phyloP scores from a whole-genome alignment of 2,888 invertebrate genomes.

The Oligia latruncula region DNA sequence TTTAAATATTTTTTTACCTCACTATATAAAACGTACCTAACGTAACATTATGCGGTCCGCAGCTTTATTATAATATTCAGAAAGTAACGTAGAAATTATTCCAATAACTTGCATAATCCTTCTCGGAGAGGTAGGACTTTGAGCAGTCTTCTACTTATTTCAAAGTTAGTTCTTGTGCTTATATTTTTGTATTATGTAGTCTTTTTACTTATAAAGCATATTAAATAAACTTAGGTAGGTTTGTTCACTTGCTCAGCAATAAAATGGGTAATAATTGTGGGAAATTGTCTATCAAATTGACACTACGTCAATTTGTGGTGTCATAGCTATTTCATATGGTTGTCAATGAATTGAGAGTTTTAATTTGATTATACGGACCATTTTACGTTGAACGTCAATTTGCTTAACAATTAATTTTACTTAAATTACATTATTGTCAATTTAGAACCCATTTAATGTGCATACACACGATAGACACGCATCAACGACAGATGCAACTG shows the following conservation, averaged over 20 bases:
- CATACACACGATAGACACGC: too few species aligned
- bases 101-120: constrained; percentile 49
- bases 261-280: background rate
- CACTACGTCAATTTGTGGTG: background rate
- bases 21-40: constrained; percentile 1
- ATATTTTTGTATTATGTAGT: constrained; percentile 12
- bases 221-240: background rate
- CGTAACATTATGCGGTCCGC: background rate
- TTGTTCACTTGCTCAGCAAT: too few species aligned
- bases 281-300: background rate
- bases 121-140: constrained; percentile 28
- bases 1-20: constrained; percentile 8
- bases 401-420: too few species aligned
- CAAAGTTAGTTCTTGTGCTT: constrained; percentile 28
- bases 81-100: constrained; percentile 44
- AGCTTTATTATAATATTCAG: constrained; percentile 28
- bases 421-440: too few species aligned
- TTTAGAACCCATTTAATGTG: too few species aligned
- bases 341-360: background rate
- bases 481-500: too few species aligned
- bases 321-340: background rate
- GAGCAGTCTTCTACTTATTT: constrained; percentile 30
- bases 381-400: too few species aligned
- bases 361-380: background rate
- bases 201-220: background rate